Base-by-base conservation (phyloP, 1,140 invertebrate genomes). In the Caenorhabditis latens region DNA sequence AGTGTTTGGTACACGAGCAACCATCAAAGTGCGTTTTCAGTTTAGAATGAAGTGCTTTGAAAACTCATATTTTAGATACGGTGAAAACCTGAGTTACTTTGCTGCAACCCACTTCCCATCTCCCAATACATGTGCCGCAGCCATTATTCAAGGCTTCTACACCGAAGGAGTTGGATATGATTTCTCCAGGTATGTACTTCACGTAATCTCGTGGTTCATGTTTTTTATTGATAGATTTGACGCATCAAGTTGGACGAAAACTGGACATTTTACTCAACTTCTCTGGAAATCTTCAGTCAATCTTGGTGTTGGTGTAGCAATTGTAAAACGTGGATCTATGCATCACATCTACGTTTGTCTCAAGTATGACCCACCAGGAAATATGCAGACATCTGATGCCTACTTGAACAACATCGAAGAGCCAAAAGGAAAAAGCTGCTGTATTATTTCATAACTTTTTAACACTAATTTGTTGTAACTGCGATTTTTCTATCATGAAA, bases 341-440 rank as follows among this genome's bases (percentile, higher is more conserved):
- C 53, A 82, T 50, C 87, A 84, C n/a, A 65, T 88, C 48, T 88
- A 87, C 50, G 85, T 88, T 5, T 83, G 83, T 42, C 43, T 88
- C 16, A 88, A 88, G 53, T 88, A 88, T 43, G 88, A 88, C 83
- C 88, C 88, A 67, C 86, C 88, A 13, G 88, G 88, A 58, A 88
- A 88, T 48, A 6, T 55, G 16, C 53, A 85, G 50, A 75, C 84
- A 7, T 16, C 63, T 32, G 84, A 85, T n/a, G 84, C 46, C 0
- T 85, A 85, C 53, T 48, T 48, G 19, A 16, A 21, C 5, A 85
- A 85, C n/a, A 50, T 85, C 1, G 40, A 40, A 40, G 40, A 65
- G n/a, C 65, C 67, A 21, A 71, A 71, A 55, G 13, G 24, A 19
- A 50, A 8, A 14, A 9, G 46, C 11, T 79, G 71, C n/a, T 79